These are phyloP conservation scores for Pegoplata infirma DNA, from an alignment of 2,888 invertebrate genomes.

Conservation along the genomic window DNA sequence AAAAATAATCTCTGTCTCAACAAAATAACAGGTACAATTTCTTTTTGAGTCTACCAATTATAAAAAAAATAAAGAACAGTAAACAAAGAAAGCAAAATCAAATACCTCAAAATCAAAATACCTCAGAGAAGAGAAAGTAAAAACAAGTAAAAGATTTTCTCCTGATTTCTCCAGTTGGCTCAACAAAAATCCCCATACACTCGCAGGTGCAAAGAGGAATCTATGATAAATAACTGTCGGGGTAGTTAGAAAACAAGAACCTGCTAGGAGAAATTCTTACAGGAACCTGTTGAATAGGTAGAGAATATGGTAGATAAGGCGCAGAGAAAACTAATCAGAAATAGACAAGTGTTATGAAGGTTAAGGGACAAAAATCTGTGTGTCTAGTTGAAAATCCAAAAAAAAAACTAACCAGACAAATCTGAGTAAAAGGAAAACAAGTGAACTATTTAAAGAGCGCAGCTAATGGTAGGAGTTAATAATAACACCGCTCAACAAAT, in stretches of 20 bases:
- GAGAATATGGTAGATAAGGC: neutral
- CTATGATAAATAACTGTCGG: conserved; percentile 30
- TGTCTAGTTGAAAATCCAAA: too few species aligned
- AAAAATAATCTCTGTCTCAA: neutral
- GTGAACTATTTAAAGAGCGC: neutral
- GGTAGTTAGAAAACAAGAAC: conserved; percentile 19
- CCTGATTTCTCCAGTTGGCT: conserved; percentile 54
- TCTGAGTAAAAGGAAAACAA: neutral
- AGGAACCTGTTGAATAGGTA: conserved; percentile 51
- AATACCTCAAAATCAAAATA: conserved; percentile 14
- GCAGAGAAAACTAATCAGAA: conserved; percentile 43
- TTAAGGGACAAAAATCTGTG: neutral
- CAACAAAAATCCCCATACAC: conserved; percentile 13
- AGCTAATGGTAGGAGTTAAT: neutral
- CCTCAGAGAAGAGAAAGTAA: conserved; percentile 20
- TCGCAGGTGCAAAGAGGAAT: conserved; percentile 1
- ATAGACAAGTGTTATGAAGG: conserved; percentile 11
- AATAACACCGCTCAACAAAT: too few species aligned
- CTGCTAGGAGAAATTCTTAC: conserved; percentile 53
- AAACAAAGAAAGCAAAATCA: conserved; percentile 23
- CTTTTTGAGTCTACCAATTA: conserved; percentile 1
- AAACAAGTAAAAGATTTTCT: conserved; percentile 23
- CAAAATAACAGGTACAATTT: conserved; percentile 44
- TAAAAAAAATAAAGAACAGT: conserved; percentile 9
- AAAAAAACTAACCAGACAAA: conserved; percentile 3